Percentiles rank a stretch among this genome's conserved stretches.
phyloP scores from a whole-genome alignment of 2,113 vertebrate species.

The Bucco capensis region DNA sequence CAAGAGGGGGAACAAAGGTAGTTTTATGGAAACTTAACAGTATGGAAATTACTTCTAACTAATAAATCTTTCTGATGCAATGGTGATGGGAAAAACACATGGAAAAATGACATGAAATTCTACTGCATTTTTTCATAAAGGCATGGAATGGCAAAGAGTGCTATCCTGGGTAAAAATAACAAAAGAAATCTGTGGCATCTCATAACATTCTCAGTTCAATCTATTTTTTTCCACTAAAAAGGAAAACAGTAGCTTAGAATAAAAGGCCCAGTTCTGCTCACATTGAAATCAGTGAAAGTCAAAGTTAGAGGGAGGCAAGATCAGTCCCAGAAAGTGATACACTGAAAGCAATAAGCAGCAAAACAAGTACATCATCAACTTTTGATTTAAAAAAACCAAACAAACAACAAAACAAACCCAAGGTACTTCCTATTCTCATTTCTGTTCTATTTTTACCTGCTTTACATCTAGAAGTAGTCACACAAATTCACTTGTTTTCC shows the following conservation, averaged over 20 bases:
- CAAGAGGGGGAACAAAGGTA: background rate
- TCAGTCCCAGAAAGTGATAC: background rate
- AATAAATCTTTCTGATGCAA: background rate
- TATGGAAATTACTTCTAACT: background rate
- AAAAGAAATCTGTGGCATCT: background rate
- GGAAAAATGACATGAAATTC: background rate
- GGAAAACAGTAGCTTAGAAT: background rate
- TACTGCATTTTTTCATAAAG: background rate
- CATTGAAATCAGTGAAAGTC: background rate
- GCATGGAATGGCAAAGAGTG: background rate
- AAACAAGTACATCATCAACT: background rate
- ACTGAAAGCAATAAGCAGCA: background rate
- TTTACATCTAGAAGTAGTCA: background rate
- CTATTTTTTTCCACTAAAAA: background rate
- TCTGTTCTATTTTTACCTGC: slow-evolving; percentile 31
- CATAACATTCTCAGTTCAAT: background rate
- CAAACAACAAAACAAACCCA: background rate
- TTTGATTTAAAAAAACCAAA: background rate
- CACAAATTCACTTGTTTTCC: background rate
- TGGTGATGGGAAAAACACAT: background rate
- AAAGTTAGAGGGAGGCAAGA: background rate
- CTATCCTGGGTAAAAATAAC: background rate
- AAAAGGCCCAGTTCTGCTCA: slow-evolving; percentile 18
- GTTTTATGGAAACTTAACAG: background rate
- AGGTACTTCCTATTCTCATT: slow-evolving; percentile 10